Evolutionary conservation across 2,797 vertebrate genomes (phyloP), one percentile per base, ranked within the genome.

Genomic region (Notolabrus celidotus): DNA sequence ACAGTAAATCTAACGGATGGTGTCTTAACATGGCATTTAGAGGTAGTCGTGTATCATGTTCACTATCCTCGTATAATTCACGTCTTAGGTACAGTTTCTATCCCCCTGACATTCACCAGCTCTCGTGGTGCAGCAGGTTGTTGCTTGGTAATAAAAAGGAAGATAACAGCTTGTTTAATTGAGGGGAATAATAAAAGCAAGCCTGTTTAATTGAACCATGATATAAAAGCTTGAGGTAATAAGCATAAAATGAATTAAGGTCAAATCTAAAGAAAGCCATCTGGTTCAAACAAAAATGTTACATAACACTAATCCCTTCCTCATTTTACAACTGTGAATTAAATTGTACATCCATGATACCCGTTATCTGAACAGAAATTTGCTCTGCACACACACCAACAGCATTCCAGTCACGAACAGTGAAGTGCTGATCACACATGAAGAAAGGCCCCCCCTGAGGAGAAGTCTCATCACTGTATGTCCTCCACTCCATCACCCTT

Each of bases 381-480:
- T 22, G 36, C 45, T 56, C 7, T 36, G 3, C 17, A 31, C 1
- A 0, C 2, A n/a, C 23, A 29, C 1, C 0, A 5, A 33, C 17
- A 54, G 20, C 29, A 67, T 23, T 67, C 54, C 33, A 11, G 66
- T 51, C 57, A 77, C 5, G 2, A 6, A 41, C 14, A 4, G 7
- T 20, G 10, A 57, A 73, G 41, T 22, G 60, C 47, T 66, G 74
- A 76, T 46, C 45, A 22, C 12, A 58, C 56, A 33, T 61, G 31
- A 36, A 54, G 29, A 51, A 34, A 61, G 7, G 1, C 16, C 36
- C 43, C 54, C 47, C 50, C 62, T 11, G 22, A 51, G 67, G 74
- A 71, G 1, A 67, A 29, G 33, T 69, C n/a, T 72, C 65, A 43
- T 74, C 49, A 29, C 25, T 14, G 60, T 70, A 61, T 58, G 72